phyloP scores from a whole-genome alignment of 2,797 vertebrate genomes.

The Hoplostethus atlanticus region DNA sequence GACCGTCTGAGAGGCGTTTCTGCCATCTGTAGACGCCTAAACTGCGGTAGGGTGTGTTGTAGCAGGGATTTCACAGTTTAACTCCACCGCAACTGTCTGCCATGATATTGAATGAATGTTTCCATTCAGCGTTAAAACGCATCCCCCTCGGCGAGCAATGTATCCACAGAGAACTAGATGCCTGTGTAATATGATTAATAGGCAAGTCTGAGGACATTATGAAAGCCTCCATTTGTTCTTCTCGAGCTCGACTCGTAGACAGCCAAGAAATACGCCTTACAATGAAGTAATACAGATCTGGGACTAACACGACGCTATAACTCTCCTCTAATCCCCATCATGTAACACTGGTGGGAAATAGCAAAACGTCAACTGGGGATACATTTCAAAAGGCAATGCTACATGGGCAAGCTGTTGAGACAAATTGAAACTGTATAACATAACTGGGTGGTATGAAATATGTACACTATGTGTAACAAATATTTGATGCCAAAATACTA shows the following conservation, averaged over 20 bases:
- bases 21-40: conserved; percentile 1
- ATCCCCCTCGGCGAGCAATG: not conserved
- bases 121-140: conserved; percentile 3
- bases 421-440: not conserved
- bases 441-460: not conserved
- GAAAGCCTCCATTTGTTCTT: conserved; percentile 3
- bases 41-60: not conserved
- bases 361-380: not conserved
- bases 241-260: not conserved
- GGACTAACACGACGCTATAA: not conserved
- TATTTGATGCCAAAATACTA: not conserved
- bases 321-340: not conserved
- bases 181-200: conserved; percentile 16
- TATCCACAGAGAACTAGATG: conserved; percentile 16
- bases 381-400: not conserved
- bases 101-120: conserved; percentile 16
- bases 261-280: not conserved
- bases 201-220: conserved; percentile 16
- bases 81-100: conserved; percentile 2
- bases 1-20: conserved; percentile 4
- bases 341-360: not conserved
- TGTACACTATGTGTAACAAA: not conserved
- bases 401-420: not conserved
- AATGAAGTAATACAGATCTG: not conserved
- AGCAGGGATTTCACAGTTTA: conserved; percentile 13